Conservation (phyloP, 2,113 vertebrate species). For the Willisornis vidua region DNA sequence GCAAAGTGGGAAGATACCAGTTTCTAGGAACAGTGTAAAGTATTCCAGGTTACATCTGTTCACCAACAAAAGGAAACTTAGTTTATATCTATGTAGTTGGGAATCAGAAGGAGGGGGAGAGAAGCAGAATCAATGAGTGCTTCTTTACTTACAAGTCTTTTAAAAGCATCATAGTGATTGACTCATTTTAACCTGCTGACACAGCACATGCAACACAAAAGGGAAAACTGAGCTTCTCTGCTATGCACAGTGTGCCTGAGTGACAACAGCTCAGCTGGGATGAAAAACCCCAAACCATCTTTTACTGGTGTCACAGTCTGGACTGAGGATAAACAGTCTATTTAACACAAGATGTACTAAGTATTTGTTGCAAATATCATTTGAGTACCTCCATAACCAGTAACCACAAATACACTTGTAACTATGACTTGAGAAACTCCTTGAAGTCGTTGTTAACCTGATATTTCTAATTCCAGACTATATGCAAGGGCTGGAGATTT, state of each 20-base stretch:
- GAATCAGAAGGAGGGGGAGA: neutral
- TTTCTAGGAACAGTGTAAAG: neutral
- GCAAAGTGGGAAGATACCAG: neutral
- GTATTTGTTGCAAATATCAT: neutral
- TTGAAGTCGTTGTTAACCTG: neutral
- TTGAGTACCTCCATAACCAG: neutral
- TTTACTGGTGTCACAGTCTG: neutral
- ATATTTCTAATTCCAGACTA: neutral
- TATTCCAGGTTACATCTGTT: neutral
- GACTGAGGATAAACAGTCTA: neutral
- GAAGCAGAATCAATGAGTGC: neutral
- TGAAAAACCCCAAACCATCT: neutral
- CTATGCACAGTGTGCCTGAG: neutral
- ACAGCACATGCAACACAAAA: neutral
- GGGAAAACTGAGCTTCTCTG: neutral
- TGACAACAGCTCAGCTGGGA: neutral
- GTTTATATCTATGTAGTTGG: rapidly evolving
- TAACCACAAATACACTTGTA: neutral
- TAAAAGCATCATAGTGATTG: neutral
- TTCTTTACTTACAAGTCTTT: neutral
- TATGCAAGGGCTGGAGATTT: neutral
- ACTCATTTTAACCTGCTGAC: neutral
- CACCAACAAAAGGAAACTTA: neutral
- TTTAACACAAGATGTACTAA: neutral
- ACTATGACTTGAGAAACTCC: neutral